Evolutionary conservation across 2,888 invertebrate genomes (phyloP), one percentile per base, ranked within the genome.

Genomic region (Druceiella hillmani): DNA sequence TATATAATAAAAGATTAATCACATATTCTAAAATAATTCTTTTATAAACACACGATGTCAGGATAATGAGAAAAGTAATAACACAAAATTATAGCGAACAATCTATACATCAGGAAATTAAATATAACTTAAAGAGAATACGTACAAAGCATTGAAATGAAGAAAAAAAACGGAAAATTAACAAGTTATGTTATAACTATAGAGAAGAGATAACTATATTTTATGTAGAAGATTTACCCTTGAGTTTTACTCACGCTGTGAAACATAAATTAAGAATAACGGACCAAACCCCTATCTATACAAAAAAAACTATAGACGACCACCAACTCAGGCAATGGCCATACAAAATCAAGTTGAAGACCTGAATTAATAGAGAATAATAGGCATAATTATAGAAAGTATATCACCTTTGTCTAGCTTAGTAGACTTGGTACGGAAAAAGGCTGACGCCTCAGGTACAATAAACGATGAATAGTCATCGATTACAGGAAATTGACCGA

Each of bases 401-500:
- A 3, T 5, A 12, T 26, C 26, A 4, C 40, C 39, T 2, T 38
- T 9, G 14, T 28, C 17, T 11, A 11, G 15, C 15, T 28, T 33
- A 4, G 32, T 38, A 4, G 32, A 36, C 13, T 11, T 26, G n/a
- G 26, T 26, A 4, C 26, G 10, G n/a, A 26, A 26, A 26, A 26
- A 26, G 9, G 4, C 26, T 11, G 26, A 26, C 12, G 26, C 26
- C 4, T 26, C 26, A 3, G 26, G 26, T 11, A 26, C 4, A 9
- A 26, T 26, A 26, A 26, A 26, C 12, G 4, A 3, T 3, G 26
- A 5, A 4, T 26, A 26, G 26, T 26, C 4, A 26, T 26, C 4
- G 26, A 26, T 9, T 26, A 26, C n/a, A 4, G 26, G 3, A 3
- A 12, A 4, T 9, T 26, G 9, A 26, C n/a, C 26, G 50, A 52